Percentiles rank a stretch among this genome's conserved stretches.
These are phyloP conservation scores for Linurgus olivaceus DNA, from an alignment of 2,797 vertebrate genomes.

Conservation along the genomic window DNA sequence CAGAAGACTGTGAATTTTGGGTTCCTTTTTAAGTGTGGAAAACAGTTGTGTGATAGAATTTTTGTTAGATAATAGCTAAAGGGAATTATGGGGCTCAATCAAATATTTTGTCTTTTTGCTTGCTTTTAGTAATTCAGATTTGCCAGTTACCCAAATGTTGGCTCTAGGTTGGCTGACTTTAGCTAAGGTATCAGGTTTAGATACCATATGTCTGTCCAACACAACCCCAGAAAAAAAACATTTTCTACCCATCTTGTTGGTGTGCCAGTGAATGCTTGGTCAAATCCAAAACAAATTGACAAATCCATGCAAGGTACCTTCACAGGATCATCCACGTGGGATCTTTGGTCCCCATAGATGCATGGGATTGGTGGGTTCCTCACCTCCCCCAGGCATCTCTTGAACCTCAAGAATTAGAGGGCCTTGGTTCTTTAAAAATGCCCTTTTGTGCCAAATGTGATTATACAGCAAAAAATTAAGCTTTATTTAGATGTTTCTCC, in stretches of 20 bases:
- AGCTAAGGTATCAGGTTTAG: background rate
- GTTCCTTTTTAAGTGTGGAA: background rate
- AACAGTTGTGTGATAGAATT: background rate
- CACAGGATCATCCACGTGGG: background rate
- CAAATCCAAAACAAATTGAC: background rate
- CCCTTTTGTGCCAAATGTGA: no score
- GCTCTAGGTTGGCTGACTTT: no score
- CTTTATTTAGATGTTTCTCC: background rate
- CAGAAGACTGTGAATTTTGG: background rate
- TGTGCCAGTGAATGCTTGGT: background rate
- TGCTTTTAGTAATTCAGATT: background rate
- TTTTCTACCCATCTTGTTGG: background rate
- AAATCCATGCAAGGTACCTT: background rate
- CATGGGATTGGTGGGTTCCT: background rate
- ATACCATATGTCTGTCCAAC: background rate
- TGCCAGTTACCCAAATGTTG: no score
- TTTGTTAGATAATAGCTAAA: background rate
- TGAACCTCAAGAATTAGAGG: background rate
- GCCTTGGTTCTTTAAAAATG: background rate
- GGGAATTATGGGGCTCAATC: background rate
- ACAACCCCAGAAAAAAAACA: background rate
- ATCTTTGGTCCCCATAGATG: background rate
- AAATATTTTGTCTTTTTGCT: background rate
- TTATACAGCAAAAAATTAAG: background rate
- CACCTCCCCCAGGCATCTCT: background rate